Conservation (phyloP, 2,797 vertebrate genomes). For the Gobionotothen gibberifrons region DNA sequence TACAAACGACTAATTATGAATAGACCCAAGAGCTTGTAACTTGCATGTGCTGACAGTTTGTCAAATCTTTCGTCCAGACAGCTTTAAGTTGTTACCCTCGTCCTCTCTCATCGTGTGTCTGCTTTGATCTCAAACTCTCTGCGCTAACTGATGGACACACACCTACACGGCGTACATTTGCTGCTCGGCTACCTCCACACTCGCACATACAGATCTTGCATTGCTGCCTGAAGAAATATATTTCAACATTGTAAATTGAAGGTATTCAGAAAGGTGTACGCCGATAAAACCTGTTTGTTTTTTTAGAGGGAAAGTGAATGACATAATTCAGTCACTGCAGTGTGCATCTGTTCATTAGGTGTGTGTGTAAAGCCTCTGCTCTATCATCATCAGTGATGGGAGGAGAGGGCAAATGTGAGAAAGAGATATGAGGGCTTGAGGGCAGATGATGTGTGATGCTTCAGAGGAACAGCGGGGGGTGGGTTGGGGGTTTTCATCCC, state of each 20-base stretch:
- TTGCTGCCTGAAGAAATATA: slow-evolving; percentile 6
- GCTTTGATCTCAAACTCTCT: not conserved
- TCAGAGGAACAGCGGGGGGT: slow-evolving; percentile 7
- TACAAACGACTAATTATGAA: not conserved
- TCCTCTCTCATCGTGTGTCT: not conserved
- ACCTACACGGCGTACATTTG: slow-evolving; percentile 14
- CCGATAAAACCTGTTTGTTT: slow-evolving; percentile 14
- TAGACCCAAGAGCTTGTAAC: too few species aligned
- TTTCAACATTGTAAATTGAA: not conserved
- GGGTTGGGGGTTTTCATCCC: slow-evolving; percentile 17
- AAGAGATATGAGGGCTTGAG: not conserved
- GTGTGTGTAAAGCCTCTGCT: slow-evolving; percentile 5
- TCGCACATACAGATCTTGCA: not conserved
- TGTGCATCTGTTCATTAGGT: too few species aligned
- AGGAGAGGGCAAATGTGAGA: slow-evolving; percentile 37
- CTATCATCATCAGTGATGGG: slow-evolving; percentile 20
- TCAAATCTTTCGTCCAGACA: too few species aligned
- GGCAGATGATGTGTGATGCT: slow-evolving; percentile 34
- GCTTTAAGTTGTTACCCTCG: not conserved
- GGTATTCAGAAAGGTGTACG: not conserved
- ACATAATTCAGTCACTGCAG: slow-evolving; percentile 16
- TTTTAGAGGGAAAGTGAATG: slow-evolving; percentile 20
- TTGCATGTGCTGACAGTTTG: too few species aligned
- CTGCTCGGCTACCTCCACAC: slow-evolving; percentile 6
- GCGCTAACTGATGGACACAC: slow-evolving; percentile 10